Evolutionary conservation across 2,888 invertebrate species (phyloP), one percentile per base, ranked within the genome.

Genomic region (Papilio demoleus): DNA sequence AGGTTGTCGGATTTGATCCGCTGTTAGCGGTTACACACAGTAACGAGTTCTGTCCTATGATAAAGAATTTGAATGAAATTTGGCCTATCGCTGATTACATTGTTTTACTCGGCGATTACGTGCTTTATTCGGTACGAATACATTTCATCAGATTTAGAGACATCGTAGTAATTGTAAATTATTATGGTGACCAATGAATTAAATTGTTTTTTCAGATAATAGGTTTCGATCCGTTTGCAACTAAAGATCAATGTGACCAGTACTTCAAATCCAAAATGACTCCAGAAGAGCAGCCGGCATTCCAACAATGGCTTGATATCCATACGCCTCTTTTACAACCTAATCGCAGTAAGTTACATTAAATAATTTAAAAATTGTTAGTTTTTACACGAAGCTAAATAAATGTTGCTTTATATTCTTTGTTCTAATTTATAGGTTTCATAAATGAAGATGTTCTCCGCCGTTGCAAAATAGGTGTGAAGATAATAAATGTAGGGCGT

Each of bases 41-140:
- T 17, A 11, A 56, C 17, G 31, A 3, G 17, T 56, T 31, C 53
- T 11, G 31, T 17, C 4, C 27, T 17, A 56, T 56, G 27, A 11
- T 31, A 31, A 9, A n/a, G 31, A 31, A 56, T 9, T 1, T 56
- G 1, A 31, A 31, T 31, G 53, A 56, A 9, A 56, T 56, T 31
- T 56, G 53, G 31, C 53, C 53, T n/a, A 56, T 56, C 9, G 53
- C 53, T 2, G 53, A 56, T 56, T 56, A 56, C 9, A n/a, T 56
- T 17, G 31, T 56, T 9, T 4, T 56, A 17, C 53, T 56, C n/a
- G 53, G 31, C 14, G 53, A 56, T 56, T 56, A 56, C 31, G 53
- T 31, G 2, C n/a, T 56, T 4, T 56, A 31, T 31, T 56, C 53
- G 31, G 53, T 56, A 56, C 8, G 31, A 31, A 27, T 31, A 22